These are phyloP conservation scores for Monochamus alternatus DNA, from an alignment of 2,888 invertebrate genomes.

Conservation along the genomic window DNA sequence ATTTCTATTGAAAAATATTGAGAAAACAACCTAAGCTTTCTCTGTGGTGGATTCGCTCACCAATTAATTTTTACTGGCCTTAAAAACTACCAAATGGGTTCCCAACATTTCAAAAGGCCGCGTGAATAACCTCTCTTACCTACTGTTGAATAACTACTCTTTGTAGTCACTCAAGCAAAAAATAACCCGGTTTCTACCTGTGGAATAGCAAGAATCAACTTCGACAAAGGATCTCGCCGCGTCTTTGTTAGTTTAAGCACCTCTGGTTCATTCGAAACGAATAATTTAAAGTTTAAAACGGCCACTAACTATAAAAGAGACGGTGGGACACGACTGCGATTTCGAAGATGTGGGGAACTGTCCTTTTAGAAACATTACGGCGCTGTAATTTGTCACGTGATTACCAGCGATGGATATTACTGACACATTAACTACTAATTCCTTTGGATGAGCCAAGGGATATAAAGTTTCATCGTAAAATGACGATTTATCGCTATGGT, in stretches of 20 bases:
- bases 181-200: not conserved
- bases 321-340: too few relatives aligned
- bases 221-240: not conserved
- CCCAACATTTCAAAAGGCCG: too few relatives aligned
- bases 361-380: too few relatives aligned
- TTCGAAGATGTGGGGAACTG: too few relatives aligned
- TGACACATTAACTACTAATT: not conserved
- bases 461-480: not conserved
- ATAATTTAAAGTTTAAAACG: too few relatives aligned
- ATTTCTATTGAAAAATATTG: too few relatives aligned
- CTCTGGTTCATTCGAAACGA: not conserved
- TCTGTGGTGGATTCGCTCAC: too few relatives aligned
- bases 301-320: too few relatives aligned
- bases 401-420: not conserved
- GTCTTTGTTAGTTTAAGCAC: not conserved
- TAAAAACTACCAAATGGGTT: too few relatives aligned
- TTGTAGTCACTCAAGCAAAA: not conserved
- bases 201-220: not conserved
- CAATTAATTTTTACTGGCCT: too few relatives aligned
- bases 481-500: not conserved
- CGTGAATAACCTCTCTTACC: not conserved
- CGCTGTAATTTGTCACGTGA: too few relatives aligned
- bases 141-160: not conserved
- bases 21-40: too few relatives aligned
- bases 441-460: not conserved